phyloP scores from a whole-genome alignment of 2,113 vertebrate species.

The Todiramphus saurophagus region DNA sequence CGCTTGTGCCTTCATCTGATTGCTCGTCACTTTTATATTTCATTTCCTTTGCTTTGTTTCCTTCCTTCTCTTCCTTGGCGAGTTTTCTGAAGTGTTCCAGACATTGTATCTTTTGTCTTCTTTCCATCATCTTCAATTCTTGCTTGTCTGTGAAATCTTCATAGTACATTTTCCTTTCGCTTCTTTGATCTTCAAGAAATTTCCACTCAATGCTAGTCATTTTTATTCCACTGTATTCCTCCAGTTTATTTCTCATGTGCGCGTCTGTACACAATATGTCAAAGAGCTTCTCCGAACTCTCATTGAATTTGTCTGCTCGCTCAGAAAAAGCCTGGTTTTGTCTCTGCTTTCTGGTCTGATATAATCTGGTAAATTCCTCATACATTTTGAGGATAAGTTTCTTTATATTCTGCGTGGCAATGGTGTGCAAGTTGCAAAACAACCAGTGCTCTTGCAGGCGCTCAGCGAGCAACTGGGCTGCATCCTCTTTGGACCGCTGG shows the following conservation, averaged over 20 bases:
- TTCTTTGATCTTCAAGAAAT: slow-evolving; percentile 70
- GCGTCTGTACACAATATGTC: slow-evolving; percentile 57
- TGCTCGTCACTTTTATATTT: slow-evolving; percentile 34
- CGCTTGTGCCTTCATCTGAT: slow-evolving; percentile 19
- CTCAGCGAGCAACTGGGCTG: slow-evolving; percentile 61
- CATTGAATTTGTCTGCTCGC: slow-evolving; percentile 61
- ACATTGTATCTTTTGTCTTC: slow-evolving; percentile 62
- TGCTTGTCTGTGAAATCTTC: slow-evolving; percentile 67
- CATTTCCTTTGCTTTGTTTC: slow-evolving; percentile 9
- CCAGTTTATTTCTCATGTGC: slow-evolving; percentile 57
- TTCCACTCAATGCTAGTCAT: slow-evolving; percentile 71
- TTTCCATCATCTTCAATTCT: slow-evolving; percentile 64
- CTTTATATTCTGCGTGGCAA: slow-evolving; percentile 61
- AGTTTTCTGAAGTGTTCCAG: slow-evolving; percentile 70
- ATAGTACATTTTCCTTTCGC: slow-evolving; percentile 64
- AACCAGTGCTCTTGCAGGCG: slow-evolving; percentile 70
- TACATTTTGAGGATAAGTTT: slow-evolving; percentile 72
- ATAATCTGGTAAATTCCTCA: slow-evolving; percentile 66
- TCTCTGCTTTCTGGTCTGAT: slow-evolving; percentile 70
- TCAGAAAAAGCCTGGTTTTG: slow-evolving; percentile 61
- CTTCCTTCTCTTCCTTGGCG: slow-evolving; percentile 56
- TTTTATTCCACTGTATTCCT: slow-evolving; percentile 66
- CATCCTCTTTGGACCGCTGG: slow-evolving; percentile 68
- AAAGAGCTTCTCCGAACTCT: slow-evolving; percentile 67
- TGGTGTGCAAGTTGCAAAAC: slow-evolving; percentile 68